phyloP scores from a whole-genome alignment of 2,888 invertebrate genomes.

The Leucania comma region DNA sequence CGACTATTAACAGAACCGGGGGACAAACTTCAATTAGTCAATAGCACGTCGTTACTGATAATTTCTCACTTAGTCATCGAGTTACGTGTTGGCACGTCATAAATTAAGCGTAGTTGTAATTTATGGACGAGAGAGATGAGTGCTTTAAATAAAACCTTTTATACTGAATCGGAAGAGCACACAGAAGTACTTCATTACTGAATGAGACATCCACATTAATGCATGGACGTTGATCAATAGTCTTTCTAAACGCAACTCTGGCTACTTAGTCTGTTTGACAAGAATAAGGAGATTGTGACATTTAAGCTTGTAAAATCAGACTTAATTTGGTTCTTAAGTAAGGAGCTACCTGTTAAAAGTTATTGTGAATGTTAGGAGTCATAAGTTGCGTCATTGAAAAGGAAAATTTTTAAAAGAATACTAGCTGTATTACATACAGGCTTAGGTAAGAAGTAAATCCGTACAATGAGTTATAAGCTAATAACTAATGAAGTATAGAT shows the following conservation, averaged over 20 bases:
- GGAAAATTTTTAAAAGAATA: neutral
- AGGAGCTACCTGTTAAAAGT: neutral
- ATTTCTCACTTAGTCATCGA: slow-evolving; percentile 71
- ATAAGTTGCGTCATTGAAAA: slow-evolving; percentile 30
- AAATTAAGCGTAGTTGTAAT: slow-evolving; percentile 63
- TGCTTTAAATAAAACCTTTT: slow-evolving; percentile 56
- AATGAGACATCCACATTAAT: slow-evolving; percentile 34
- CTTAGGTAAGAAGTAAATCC: neutral
- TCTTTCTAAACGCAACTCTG: slow-evolving; percentile 11
- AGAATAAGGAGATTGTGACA: slow-evolving; percentile 27
- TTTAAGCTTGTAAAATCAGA: slow-evolving; percentile 16
- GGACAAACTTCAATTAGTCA: slow-evolving; percentile 66
- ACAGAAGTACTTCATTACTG: slow-evolving; percentile 38
- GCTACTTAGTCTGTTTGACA: slow-evolving; percentile 6
- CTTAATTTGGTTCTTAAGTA: slow-evolving; percentile 8
- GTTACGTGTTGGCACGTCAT: slow-evolving; percentile 63
- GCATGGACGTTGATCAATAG: slow-evolving; percentile 44
- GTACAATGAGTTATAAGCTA: slow-evolving; percentile 8
- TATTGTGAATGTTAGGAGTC: slow-evolving; percentile 20
- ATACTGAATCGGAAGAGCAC: slow-evolving; percentile 32
- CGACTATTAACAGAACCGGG: slow-evolving; percentile 47
- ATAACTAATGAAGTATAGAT: slow-evolving; percentile 35
- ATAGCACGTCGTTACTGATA: slow-evolving; percentile 65
- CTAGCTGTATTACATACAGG: neutral
- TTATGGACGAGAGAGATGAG: slow-evolving; percentile 53